Conservation (phyloP, 92 coral and sea anemone genomes). For the Phenganax stokvisi region DNA sequence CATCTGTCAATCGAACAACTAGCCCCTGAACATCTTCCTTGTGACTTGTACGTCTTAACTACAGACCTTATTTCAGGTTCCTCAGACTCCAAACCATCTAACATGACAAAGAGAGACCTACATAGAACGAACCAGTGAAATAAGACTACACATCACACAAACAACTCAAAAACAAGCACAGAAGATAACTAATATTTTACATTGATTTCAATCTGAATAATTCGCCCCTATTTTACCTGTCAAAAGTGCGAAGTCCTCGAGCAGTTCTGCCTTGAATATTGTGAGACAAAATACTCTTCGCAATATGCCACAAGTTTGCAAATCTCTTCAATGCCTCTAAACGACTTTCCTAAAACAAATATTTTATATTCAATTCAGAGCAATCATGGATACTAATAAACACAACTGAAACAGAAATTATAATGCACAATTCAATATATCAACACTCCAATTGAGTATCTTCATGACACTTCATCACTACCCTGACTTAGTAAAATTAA, state of each 20-base stretch:
- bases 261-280: constrained; percentile 78
- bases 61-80: constrained; percentile 85
- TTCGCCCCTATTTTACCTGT: constrained; percentile 55
- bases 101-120: constrained; percentile 93
- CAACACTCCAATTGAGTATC: not conserved
- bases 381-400: not conserved
- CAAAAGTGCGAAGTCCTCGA: constrained; percentile 83
- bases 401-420: not conserved
- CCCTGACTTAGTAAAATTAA: no score
- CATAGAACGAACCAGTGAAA: constrained; percentile 33
- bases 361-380: not conserved
- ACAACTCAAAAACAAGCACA: not conserved
- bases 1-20: no score
- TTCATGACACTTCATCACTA: no score
- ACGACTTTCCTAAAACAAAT: constrained; percentile 56
- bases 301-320: constrained; percentile 92
- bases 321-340: constrained; percentile 84
- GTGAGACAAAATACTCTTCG: constrained; percentile 74
- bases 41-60: no score
- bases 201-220: not conserved
- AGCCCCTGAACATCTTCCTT: not conserved
- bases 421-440: not conserved
- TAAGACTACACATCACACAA: not conserved
- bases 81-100: constrained; percentile 78
- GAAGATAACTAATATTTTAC: not conserved